Percentiles rank a stretch among this genome's conserved stretches.
phyloP scores from a whole-genome alignment of 2,797 vertebrate species.

The Xiphorhynchus erythropygius region DNA sequence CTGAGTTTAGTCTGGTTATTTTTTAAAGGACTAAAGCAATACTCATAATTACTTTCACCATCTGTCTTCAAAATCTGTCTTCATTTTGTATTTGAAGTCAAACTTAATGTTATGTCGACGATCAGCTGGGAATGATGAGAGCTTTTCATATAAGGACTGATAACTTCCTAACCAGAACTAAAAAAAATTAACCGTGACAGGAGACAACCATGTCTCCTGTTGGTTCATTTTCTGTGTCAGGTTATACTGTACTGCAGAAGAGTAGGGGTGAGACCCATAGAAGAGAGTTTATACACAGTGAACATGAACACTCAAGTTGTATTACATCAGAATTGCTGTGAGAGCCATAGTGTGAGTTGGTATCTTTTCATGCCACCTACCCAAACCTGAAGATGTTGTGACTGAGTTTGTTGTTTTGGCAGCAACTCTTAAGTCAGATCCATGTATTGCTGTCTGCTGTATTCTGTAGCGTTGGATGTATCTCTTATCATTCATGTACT shows the following conservation, averaged over 20 bases:
- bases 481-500: neutral
- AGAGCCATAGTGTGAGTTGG: neutral
- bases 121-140: neutral
- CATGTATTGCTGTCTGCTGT: neutral
- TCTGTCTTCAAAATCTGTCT: conserved; percentile 41
- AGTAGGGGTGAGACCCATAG: neutral
- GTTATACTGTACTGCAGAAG: neutral
- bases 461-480: neutral
- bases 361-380: neutral
- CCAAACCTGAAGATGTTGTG: neutral
- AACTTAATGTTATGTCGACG: neutral
- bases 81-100: neutral
- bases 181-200: neutral
- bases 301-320: neutral
- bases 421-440: neutral
- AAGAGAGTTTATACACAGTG: neutral
- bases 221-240: neutral
- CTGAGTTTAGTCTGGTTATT: conserved; percentile 24
- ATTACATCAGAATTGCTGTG: neutral
- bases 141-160: neutral
- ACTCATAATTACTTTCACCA: conserved; percentile 27
- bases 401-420: neutral
- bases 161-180: neutral
- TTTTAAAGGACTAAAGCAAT: conserved; percentile 28
- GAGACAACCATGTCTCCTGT: no score